Evolutionary conservation across 2,888 invertebrate genomes (phyloP), one percentile per base, ranked within the genome.

Genomic region (Melikaiella ostensackeni): DNA sequence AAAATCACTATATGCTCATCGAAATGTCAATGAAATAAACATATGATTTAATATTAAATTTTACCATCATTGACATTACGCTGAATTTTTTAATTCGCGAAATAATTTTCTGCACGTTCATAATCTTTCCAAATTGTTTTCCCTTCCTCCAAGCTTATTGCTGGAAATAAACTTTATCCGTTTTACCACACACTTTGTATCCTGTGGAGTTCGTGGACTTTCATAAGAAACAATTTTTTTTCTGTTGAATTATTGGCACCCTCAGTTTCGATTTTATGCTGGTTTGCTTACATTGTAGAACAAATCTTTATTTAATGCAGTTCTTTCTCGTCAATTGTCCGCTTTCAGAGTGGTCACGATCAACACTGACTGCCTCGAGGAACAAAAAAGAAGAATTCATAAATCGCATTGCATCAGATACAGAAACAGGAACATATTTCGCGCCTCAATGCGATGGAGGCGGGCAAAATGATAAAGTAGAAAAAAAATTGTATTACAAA

Each of bases 291-390:
- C 33, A 27, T 24, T 46, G 33, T 66, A 46, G 46, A 42, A 24
- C 66, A 46, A 66, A 46, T 66, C 27, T 46, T 66, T 66, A 66
- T 66, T 66, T 66, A 46, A 66, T 27, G 27, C 66, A 27, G 66
- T 19, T 42, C 27, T 66, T 42, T 27, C 66, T 66, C 66, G 27
- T 42, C 42, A 46, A 66, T 66, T 66, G 46, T 66, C 27, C 27
- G 42, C 46, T 35, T 21, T 63, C 35, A 35, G n/a, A 63, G 35
- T 21, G 42, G 66, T 66, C 38, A 64, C 38, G 64, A 64, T 63
- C 63, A 63, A 63, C 63, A 33, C 63, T 42, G 66, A 46, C 27
- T 66, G 42, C 42, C 27, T 8, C 7, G 66, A 21, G 66, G 27
- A 27, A 46, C 38, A 64, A 64, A 64, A 24, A 64, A 66, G 19